Base-by-base conservation (phyloP, 2,113 vertebrate species). In the Albula glossodonta region DNA sequence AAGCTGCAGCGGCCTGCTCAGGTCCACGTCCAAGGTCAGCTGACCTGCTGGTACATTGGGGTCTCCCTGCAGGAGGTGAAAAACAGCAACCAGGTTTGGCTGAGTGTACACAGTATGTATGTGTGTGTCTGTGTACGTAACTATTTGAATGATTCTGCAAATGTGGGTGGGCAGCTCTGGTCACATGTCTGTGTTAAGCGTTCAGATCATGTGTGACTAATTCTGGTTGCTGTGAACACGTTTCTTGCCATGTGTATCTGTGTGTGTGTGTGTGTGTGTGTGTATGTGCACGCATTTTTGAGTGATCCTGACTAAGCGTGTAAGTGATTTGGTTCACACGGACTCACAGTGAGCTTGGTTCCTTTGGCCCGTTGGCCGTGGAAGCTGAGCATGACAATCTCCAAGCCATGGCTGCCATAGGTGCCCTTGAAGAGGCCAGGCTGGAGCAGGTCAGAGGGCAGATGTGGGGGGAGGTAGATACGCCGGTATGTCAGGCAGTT, bases 401-500 rank as follows among this genome's bases (percentile, higher is more conserved):
- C 98, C 89, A 99, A 95, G 12, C 98, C 98, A 0, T 99, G 98
- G 92, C 98, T 99, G 57, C 98, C 98, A 0, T 99, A 99, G 0
- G 98, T 99, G 51, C 98, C 98, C 90, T 99, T 99, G 92, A 99
- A 99, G 86, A 99, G 97, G 57, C 98, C 98, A 0, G 98, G 98
- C 86, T 92, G 91, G 88, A 99, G 94, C 89, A 99, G 96, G 91
- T 98, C 97, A 0, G 95, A 94, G 0, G 97, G 95, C 91, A 89
- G 95, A 85, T 87, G 88, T 1, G 97, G 98, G 2, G 98, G 98
- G 90, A 99, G 96, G 94, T 98, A 99, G 94, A 99, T 99, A 88
- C 98, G 96, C 82, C 98, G 96, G 92, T 99, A 99, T 0, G 98
- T 99, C 94, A 99, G 95, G 93, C 98, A 99, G 94, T 99, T 99